These are phyloP conservation scores for Andrena bucephala DNA, from an alignment of 2,888 invertebrate genomes.

Conservation along the genomic window DNA sequence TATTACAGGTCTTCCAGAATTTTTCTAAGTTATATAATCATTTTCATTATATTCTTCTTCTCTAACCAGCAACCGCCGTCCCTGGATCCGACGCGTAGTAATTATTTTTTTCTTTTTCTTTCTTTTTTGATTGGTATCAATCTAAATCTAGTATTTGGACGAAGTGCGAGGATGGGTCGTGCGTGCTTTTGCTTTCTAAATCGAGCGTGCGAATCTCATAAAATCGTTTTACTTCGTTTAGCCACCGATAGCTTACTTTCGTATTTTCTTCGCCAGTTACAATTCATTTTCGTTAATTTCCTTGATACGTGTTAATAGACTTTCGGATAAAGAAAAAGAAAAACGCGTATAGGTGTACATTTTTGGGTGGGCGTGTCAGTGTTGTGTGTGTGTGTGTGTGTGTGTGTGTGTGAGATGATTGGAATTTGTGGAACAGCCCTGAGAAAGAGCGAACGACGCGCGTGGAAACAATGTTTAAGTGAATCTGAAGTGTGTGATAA, in stretches of 20 bases:
- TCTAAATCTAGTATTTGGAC: slow-evolving; percentile 83
- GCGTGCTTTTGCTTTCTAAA: slow-evolving; percentile 78
- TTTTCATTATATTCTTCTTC: slow-evolving; percentile 72
- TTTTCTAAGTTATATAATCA: slow-evolving; percentile 73
- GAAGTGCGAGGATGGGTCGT: slow-evolving; percentile 83
- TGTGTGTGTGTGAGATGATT: slow-evolving; percentile 31
- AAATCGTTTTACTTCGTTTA: slow-evolving; percentile 71
- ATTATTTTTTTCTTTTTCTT: slow-evolving; percentile 43
- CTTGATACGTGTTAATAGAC: slow-evolving; percentile 62
- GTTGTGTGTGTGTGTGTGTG: slow-evolving; percentile 3
- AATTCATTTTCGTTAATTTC: slow-evolving; percentile 67
- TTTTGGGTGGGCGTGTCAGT: not conserved
- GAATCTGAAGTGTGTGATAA: slow-evolving; percentile 62
- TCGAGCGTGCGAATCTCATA: slow-evolving; percentile 75
- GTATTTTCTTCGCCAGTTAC: slow-evolving; percentile 69
- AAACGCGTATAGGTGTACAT: slow-evolving; percentile 19
- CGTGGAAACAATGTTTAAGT: slow-evolving; percentile 64
- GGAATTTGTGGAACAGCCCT: slow-evolving; percentile 73
- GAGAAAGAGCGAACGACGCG: slow-evolving; percentile 73
- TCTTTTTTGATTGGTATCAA: slow-evolving; percentile 82
- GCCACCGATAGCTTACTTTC: slow-evolving; percentile 71
- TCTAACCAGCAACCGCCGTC: slow-evolving; percentile 71
- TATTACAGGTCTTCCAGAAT: slow-evolving; percentile 81
- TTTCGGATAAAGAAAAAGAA: slow-evolving; percentile 43
- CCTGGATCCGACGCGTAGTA: slow-evolving; percentile 67